Percentiles rank a stretch among this genome's conserved stretches.
These are phyloP conservation scores for Palythoa grandiflora DNA, from an alignment of 92 coral and sea anemone species.

Conservation along the genomic window DNA sequence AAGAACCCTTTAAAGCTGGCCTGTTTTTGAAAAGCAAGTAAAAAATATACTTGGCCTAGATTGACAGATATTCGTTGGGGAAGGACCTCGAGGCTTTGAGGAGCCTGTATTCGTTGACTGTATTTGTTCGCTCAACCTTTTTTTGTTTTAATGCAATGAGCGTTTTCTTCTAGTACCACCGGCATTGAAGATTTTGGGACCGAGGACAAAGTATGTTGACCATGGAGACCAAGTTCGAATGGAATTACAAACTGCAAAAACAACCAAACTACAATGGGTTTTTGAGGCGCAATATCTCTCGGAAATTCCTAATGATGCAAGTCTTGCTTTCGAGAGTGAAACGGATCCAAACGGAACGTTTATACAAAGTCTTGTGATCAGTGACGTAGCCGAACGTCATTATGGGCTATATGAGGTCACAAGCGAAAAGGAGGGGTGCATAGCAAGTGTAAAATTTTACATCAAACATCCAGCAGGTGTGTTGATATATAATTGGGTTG, in stretches of 20 bases:
- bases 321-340: constrained; percentile 82
- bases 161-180: constrained; percentile 73
- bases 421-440: constrained; percentile 71
- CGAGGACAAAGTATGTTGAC: constrained; percentile 57
- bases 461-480: constrained; percentile 77
- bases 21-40: no score
- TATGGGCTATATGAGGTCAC: constrained; percentile 77
- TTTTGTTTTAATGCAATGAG: no score
- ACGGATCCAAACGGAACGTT: constrained; percentile 47
- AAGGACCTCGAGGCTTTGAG: no score
- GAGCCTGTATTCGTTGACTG: no score
- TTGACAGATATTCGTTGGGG: no score
- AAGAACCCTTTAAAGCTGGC: no score
- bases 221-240: constrained; percentile 78
- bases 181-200: constrained; percentile 67
- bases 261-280: constrained; percentile 73
- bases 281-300: constrained; percentile 86
- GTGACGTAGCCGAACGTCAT: constrained; percentile 76
- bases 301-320: constrained; percentile 93
- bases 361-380: constrained; percentile 71
- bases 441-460: constrained; percentile 50
- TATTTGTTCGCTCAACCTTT: no score
- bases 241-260: constrained; percentile 68
- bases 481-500: not conserved
- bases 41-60: no score